Conservation (phyloP, 2,113 vertebrate species). For the Actenoides hombroni region DNA sequence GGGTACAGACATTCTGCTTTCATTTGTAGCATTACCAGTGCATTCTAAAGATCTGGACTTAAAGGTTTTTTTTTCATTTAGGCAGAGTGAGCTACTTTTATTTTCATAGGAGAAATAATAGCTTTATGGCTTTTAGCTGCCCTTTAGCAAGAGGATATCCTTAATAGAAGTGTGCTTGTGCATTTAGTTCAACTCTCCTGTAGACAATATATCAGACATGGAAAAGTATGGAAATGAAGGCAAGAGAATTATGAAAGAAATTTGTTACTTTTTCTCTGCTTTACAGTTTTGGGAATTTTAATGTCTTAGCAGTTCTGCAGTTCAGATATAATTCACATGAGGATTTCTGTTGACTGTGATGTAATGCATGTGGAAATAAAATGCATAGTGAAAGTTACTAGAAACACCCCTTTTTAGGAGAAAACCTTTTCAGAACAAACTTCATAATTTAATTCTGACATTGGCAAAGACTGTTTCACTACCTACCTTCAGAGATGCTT, state of each 20-base stretch:
- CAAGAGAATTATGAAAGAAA: neutral
- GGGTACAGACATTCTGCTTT: neutral
- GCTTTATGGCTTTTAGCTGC: neutral
- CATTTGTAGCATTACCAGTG: neutral
- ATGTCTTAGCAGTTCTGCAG: neutral
- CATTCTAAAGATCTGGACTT: neutral
- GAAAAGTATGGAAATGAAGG: neutral
- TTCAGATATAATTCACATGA: neutral
- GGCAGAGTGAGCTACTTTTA: neutral
- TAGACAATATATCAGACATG: neutral
- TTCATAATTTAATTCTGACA: neutral
- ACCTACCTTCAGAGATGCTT: neutral
- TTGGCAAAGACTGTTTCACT: neutral
- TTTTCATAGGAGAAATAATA: neutral
- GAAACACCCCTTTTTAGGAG: neutral
- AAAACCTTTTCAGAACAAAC: neutral
- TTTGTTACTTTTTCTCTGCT: neutral
- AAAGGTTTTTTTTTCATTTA: neutral
- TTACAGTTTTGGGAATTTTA: neutral
- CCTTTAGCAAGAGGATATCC: neutral
- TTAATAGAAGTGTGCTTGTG: neutral
- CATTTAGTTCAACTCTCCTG: neutral
- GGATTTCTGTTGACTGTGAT: neutral
- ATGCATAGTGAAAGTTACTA: neutral
- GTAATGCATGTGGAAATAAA: neutral